Percentiles rank a stretch among this genome's conserved stretches.
Evolutionary conservation across 2,797 vertebrate genomes (phyloP).

Genomic region (Rhinogobio ventralis): DNA sequence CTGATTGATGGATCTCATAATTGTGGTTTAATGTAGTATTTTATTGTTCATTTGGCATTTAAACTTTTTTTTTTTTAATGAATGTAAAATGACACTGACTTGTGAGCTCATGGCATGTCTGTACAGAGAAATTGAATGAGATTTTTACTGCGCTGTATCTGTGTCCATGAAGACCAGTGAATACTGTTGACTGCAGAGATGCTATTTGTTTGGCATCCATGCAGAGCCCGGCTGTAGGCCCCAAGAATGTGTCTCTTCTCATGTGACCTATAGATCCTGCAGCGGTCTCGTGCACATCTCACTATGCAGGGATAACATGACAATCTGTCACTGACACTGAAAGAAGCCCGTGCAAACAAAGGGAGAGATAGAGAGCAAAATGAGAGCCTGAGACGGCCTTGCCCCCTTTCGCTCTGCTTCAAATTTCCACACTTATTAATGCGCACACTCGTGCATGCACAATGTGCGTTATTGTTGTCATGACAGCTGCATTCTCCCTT

Average conservation of each 20-base stretch:
- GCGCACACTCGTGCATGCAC: slow-evolving; percentile 56
- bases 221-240: slow-evolving; percentile 66
- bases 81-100: not conserved
- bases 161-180: slow-evolving; percentile 10
- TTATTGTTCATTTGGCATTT: not conserved
- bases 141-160: not conserved
- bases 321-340: slow-evolving; percentile 76
- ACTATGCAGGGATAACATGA: slow-evolving; percentile 72
- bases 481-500: slow-evolving; percentile 70
- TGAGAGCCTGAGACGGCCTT: slow-evolving; percentile 61
- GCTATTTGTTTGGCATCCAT: slow-evolving; percentile 34
- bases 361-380: slow-evolving; percentile 69
- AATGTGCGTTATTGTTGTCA: slow-evolving; percentile 72
- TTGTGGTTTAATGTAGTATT: slow-evolving; percentile 7
- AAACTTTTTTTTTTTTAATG: not conserved
- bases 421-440: slow-evolving; percentile 66
- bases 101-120: not conserved
- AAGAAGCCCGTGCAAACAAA: slow-evolving; percentile 71
- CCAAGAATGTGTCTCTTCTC: slow-evolving; percentile 61
- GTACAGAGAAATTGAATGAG: not conserved
- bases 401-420: slow-evolving; percentile 53
- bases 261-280: slow-evolving; percentile 49
- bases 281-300: slow-evolving; percentile 48
- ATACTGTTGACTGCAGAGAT: slow-evolving; percentile 10
- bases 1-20: not conserved